These are phyloP conservation scores for Pithys albifrons DNA, from an alignment of 2,113 vertebrate species.

Conservation along the genomic window DNA sequence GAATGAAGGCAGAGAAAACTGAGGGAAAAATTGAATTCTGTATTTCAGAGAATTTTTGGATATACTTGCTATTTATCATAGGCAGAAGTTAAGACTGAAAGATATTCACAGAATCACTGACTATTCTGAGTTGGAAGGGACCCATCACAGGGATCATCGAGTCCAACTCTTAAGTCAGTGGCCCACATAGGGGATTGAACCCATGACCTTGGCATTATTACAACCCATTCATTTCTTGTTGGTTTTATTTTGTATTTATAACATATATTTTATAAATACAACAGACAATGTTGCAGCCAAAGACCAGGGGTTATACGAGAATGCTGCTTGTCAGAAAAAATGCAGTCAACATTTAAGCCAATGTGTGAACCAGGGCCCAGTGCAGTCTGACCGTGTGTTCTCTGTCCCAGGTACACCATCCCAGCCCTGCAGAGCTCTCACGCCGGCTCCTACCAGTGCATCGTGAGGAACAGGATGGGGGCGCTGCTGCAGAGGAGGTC, in stretches of 20 bases:
- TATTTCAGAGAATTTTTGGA: neutral
- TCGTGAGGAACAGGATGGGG: slow-evolving; percentile 88
- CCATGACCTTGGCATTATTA: no score
- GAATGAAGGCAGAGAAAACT: neutral
- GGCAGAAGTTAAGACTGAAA: neutral
- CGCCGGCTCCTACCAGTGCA: slow-evolving; percentile 85
- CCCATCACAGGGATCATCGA: no score
- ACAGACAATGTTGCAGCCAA: neutral
- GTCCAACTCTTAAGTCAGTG: no score
- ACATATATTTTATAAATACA: neutral
- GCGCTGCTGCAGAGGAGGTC: slow-evolving; percentile 82
- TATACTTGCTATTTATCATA: neutral
- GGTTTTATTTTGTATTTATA: neutral
- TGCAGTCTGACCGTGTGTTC: neutral
- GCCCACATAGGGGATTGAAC: no score
- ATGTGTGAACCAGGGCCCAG: neutral
- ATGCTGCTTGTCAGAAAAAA: neutral
- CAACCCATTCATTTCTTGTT: neutral
- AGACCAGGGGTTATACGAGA: neutral
- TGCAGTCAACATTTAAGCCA: neutral
- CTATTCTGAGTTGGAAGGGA: no score
- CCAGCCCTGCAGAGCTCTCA: slow-evolving; percentile 78
- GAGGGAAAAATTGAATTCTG: neutral
- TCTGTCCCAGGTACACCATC: slow-evolving; percentile 76
- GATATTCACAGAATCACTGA: neutral